Base-by-base conservation (phyloP, 2,113 vertebrate species). In the Nematolebias whitei region DNA sequence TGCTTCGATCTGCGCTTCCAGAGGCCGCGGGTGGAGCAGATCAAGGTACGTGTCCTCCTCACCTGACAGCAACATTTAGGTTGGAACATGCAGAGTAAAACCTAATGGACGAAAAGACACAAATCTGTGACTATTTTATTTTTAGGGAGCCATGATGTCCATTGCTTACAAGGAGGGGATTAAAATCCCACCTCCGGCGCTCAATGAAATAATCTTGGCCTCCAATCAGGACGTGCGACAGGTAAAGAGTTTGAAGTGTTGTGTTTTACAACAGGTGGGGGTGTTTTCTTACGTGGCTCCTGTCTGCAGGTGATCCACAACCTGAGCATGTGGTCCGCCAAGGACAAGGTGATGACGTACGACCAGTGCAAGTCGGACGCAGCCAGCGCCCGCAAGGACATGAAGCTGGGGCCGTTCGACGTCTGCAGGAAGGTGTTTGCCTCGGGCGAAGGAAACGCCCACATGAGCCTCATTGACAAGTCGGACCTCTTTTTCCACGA, bases 211-310 rank as follows among this genome's bases (percentile, higher is more conserved):
- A 16, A 99, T 99, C 78, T 87, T 98, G 53, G 96, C 95, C 18
- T 95, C 98, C 67, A 98, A 98, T 91, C 97, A 99, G 78, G 98
- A 99, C 81, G 93, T 99, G 80, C 94, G 98, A 83, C 98, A 99
- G 95, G 98, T 99, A 85, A 75, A 44, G n/a, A 59, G 39, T 2
- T 16, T n/a, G 32, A 60, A 61, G 13, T 1, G 0, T 41, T 1
- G 2, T 38, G 7, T n/a, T 51, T 43, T 39, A 7, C 20, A 16
- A 2, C 2, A 23, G 26, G 4, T 32, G 2, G 47, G 32, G 48
- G n/a, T 11, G 12, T 61, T 22, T 59, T 35, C 1, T 9, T 3
- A 7, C 11, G 10, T 47, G n/a, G 1, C 38, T 68, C 13, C 50
- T 48, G 54, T 39, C 22, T 55, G n/a, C 63, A 99, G 98, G 94